Evolutionary conservation across 2,797 vertebrate species (phyloP), one percentile per base, ranked within the genome.

Genomic region (Paedocypris micromegethes): DNA sequence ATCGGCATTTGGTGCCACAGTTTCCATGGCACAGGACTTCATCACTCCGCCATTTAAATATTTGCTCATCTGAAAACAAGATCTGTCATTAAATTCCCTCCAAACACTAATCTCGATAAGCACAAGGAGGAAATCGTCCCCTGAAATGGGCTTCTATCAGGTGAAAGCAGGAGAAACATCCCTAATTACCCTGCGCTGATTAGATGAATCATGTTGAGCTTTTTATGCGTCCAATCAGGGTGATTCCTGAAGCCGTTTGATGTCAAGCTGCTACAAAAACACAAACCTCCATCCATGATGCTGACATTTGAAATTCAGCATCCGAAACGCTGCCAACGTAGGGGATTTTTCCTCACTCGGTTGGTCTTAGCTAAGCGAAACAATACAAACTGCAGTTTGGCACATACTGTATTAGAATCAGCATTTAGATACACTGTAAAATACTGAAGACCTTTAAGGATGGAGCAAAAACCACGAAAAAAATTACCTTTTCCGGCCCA

Each of bases 401-500:
- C 40, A 39, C 2, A 3, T 54, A 55, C 57, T 45, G 5, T 55
- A 44, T 62, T 62, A 52, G 59, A 57, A 70, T 61, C 53, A 74
- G 62, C 46, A 23, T 5, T 54, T 60, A 7, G 3, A 57, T 9
- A 44, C 38, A 38, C 23, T 23, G 23, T 54, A 39, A 9, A 9
- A 62, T 60, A 39, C 49, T 50, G 56, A 7, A 50, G n/a, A 64
- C 37, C 47, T 39, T 40, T 23, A 47, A 43, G n/a, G 46, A 40
- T 42, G 60, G 56, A 40, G 52, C 55, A 58, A 55, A 71, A 54
- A 73, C 39, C 2, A 3, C 8, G 48, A 43, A 64, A 8, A 78
- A 83, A 57, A 58, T 38, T 94, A 98, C 96, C 94, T 94, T 92
- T 55, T 90, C 92, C 3, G 90, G 86, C 69, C 86, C 90, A 61